Conservation (phyloP, 2,797 vertebrate species). For the Scleropages formosus region DNA sequence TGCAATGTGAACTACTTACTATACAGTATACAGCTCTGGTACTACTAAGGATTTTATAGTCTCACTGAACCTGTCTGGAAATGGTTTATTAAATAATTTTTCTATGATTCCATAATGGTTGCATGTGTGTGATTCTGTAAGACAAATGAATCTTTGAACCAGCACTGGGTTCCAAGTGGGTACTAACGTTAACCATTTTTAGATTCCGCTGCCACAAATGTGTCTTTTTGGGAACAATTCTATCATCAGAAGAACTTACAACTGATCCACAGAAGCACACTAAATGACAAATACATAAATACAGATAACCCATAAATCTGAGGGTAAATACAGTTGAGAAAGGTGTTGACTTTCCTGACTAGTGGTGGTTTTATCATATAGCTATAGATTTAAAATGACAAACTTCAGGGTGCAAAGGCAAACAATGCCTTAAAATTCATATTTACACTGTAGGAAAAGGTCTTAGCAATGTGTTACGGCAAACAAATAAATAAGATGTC, state of each 20-base stretch:
- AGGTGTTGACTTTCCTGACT: too few species aligned
- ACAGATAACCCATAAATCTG: neutral
- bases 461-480: neutral
- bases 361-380: too few species aligned
- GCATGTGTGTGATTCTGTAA: neutral
- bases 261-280: constrained; percentile 15
- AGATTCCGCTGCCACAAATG: too few species aligned
- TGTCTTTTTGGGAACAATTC: too few species aligned
- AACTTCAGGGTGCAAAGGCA: neutral
- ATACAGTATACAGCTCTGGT: neutral
- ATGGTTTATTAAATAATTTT: neutral
- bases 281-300: constrained; percentile 22
- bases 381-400: too few species aligned
- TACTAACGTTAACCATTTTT: too few species aligned
- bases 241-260: neutral
- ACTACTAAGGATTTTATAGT: neutral
- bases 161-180: neutral
- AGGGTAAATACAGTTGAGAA: too few species aligned
- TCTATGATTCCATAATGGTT: too few species aligned
- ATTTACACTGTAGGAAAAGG: neutral
- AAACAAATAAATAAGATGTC: too few species aligned
- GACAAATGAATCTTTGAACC: neutral
- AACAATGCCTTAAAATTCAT: neutral
- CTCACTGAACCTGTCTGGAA: neutral
- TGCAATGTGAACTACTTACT: too few species aligned